Evolutionary conservation across 2,797 vertebrate genomes (phyloP).

Genomic region (Avahi laniger): DNA sequence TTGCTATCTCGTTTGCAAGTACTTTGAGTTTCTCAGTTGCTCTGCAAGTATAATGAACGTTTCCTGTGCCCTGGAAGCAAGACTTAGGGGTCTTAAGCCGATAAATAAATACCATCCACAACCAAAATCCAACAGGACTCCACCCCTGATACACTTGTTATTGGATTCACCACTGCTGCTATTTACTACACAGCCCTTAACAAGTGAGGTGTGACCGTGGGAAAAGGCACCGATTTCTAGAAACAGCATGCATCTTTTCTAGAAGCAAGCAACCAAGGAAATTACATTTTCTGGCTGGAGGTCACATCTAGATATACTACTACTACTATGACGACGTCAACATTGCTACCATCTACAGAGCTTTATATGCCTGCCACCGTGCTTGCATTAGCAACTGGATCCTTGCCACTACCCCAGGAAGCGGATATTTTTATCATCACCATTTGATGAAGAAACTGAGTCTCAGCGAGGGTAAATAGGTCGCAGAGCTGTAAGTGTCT

Average conservation of each 20-base stretch:
- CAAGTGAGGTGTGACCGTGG: background rate
- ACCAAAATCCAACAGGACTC: background rate
- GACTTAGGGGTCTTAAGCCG: background rate
- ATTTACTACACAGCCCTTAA: background rate
- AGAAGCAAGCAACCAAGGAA: background rate
- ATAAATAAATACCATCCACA: background rate
- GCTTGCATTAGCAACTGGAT: background rate
- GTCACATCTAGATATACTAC: background rate
- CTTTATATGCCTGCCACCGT: background rate
- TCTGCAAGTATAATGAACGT: background rate
- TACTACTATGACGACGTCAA: background rate
- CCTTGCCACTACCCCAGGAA: background rate
- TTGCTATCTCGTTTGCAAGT: background rate
- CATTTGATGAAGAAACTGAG: conserved; percentile 31
- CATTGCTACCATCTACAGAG: background rate
- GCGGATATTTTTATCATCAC: background rate
- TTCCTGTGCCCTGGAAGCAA: background rate
- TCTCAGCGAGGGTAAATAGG: background rate
- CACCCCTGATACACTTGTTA: background rate
- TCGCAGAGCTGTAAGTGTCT: background rate
- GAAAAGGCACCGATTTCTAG: background rate
- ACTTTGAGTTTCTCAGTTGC: background rate
- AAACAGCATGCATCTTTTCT: background rate
- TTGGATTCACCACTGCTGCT: background rate
- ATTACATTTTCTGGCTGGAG: background rate